phyloP scores from a whole-genome alignment of 2,888 invertebrate species.

The Acutogordius australiensis region DNA sequence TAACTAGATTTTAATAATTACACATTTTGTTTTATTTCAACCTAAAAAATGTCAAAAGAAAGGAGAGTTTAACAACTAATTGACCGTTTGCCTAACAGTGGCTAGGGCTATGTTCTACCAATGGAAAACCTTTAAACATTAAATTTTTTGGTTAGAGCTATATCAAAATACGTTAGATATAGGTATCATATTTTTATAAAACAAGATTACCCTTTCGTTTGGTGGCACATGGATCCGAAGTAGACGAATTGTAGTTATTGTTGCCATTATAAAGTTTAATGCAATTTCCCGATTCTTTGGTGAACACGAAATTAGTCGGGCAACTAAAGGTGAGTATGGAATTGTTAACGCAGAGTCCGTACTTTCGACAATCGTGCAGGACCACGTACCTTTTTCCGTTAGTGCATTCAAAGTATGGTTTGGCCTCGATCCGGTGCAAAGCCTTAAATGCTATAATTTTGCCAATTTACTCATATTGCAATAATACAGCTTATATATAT shows the following conservation, averaged over 20 bases:
- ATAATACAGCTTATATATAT: no score
- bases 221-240: background rate
- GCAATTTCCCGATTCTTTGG: background rate
- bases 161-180: background rate
- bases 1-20: no score
- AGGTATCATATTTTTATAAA: background rate
- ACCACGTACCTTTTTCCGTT: background rate
- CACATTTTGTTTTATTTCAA: no score
- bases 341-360: background rate
- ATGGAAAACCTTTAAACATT: no score
- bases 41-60: no score
- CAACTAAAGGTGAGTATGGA: background rate
- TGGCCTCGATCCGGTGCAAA: background rate
- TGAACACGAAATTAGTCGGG: background rate
- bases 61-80: no score
- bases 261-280: background rate
- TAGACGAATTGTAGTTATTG: background rate
- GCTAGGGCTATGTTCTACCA: no score
- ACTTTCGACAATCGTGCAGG: background rate
- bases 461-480: no score
- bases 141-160: background rate
- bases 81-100: no score
- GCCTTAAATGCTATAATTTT: background rate
- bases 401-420: background rate
- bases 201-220: background rate